A percentile compares a stretch with the other conserved stretches of the same genome.
phyloP scores from a whole-genome alignment of 2,113 vertebrate genomes.

The Corythaixoides concolor region DNA sequence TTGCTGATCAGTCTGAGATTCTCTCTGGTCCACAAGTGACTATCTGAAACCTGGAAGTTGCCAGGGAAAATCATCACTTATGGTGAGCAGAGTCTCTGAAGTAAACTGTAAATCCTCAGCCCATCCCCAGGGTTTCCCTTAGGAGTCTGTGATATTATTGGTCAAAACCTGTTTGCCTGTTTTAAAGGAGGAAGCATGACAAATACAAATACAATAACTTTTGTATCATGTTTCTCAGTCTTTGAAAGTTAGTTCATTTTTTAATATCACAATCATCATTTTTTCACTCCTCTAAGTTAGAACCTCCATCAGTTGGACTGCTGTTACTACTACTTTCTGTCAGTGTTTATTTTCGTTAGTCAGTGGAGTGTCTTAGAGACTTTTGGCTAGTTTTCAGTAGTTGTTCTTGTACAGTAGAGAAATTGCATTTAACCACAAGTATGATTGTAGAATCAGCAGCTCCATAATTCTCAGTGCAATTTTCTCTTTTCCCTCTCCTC shows the following conservation, averaged over 20 bases:
- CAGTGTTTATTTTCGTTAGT: not conserved
- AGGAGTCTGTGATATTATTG: not conserved
- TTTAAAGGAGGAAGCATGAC: not conserved
- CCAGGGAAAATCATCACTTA: not conserved
- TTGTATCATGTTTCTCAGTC: not conserved
- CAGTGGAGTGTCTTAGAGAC: not conserved
- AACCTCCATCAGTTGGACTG: not conserved
- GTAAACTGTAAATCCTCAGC: not conserved
- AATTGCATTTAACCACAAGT: not conserved
- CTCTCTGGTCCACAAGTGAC: not conserved
- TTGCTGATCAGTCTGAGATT: not conserved
- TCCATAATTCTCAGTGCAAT: not conserved
- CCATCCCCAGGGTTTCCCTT: not conserved
- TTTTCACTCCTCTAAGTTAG: not conserved
- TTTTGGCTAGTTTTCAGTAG: not conserved
- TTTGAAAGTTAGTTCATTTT: not conserved
- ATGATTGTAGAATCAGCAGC: not conserved
- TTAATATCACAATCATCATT: not conserved
- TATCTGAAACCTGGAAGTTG: not conserved
- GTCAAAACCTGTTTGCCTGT: not conserved
- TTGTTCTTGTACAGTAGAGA: not conserved
- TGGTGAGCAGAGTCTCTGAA: not conserved
- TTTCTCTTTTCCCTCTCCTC: not conserved
- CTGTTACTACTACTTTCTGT: not conserved
- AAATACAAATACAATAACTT: not conserved